Percentiles rank a stretch among this genome's conserved stretches.
Conservation (phyloP, 2,888 invertebrate genomes). For the Epirrhoe tristata region DNA sequence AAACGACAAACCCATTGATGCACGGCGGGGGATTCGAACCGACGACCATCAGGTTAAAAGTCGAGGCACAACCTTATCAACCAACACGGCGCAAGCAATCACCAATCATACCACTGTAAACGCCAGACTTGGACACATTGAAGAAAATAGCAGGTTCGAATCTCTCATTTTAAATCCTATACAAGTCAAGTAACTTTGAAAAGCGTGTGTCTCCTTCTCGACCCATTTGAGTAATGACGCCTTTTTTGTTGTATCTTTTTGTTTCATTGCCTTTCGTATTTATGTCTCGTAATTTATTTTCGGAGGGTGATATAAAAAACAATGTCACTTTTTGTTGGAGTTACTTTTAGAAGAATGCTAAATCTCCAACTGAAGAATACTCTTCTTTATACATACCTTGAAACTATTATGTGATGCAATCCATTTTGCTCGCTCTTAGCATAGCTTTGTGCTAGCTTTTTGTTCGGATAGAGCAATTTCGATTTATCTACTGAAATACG, state of each 20-base stretch:
- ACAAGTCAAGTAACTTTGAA: slow-evolving; percentile 5
- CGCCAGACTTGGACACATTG: too few relatives aligned
- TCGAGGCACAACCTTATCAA: too few relatives aligned
- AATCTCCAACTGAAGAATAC: background rate
- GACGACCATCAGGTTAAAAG: too few relatives aligned
- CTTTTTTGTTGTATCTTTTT: slow-evolving; percentile 43
- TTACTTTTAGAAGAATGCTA: background rate
- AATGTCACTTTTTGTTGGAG: background rate
- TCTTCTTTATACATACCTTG: slow-evolving; percentile 37
- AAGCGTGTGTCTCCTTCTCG: slow-evolving; percentile 40
- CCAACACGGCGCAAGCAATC: too few relatives aligned
- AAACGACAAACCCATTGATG: too few relatives aligned
- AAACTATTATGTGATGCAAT: slow-evolving; percentile 38
- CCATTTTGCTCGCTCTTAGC: slow-evolving; percentile 38
- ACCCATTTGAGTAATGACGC: slow-evolving; percentile 45
- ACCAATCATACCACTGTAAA: too few relatives aligned
- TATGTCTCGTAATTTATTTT: slow-evolving; percentile 39
- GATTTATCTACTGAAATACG: background rate
- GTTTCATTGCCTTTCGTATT: slow-evolving; percentile 37
- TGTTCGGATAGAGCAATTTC: slow-evolving; percentile 34
- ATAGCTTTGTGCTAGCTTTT: slow-evolving; percentile 28
- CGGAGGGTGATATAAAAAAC: slow-evolving; percentile 17
- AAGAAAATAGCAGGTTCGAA: too few relatives aligned
- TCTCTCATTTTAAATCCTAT: too few relatives aligned
- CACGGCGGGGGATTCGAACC: too few relatives aligned